These are phyloP conservation scores for Hippoglossus hippoglossus DNA, from an alignment of 2,797 vertebrate species.

Conservation along the genomic window DNA sequence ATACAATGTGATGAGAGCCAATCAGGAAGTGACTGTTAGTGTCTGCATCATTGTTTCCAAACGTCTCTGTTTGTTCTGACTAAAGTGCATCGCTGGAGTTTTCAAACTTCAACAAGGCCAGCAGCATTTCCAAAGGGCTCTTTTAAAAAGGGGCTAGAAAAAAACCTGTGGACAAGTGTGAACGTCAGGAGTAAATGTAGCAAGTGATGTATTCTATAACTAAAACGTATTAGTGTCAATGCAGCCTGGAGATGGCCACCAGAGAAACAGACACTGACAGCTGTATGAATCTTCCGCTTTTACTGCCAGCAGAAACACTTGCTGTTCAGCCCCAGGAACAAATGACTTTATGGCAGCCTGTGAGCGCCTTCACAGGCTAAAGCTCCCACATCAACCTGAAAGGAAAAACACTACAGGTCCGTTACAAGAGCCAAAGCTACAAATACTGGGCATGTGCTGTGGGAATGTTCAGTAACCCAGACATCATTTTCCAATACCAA, in stretches of 20 bases:
- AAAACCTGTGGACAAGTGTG: not conserved
- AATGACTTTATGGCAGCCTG: slow-evolving; percentile 60
- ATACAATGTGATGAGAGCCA: not conserved
- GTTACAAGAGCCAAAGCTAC: slow-evolving; percentile 41
- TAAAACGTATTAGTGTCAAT: not conserved
- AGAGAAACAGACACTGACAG: slow-evolving; percentile 61
- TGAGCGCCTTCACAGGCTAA: slow-evolving; percentile 33
- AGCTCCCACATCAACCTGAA: slow-evolving; percentile 42
- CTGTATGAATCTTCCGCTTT: slow-evolving; percentile 57
- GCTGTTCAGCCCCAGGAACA: slow-evolving; percentile 56
- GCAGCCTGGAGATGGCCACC: slow-evolving; percentile 28
- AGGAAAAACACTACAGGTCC: slow-evolving; percentile 47
- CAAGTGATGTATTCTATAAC: not conserved
- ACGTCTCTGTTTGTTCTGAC: not conserved
- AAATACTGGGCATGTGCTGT: slow-evolving; percentile 46
- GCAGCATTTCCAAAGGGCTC: not conserved
- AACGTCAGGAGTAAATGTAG: not conserved
- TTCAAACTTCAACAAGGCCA: not conserved
- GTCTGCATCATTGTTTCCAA: not conserved
- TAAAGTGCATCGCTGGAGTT: not conserved
- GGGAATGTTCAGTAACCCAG: slow-evolving; percentile 53
- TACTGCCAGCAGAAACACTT: slow-evolving; percentile 58
- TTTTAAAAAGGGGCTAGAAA: not conserved
- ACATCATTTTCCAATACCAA: slow-evolving; percentile 45
- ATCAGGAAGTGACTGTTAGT: not conserved